Conservation (phyloP, 2,888 invertebrate species). For the Nomada goodeniana region DNA sequence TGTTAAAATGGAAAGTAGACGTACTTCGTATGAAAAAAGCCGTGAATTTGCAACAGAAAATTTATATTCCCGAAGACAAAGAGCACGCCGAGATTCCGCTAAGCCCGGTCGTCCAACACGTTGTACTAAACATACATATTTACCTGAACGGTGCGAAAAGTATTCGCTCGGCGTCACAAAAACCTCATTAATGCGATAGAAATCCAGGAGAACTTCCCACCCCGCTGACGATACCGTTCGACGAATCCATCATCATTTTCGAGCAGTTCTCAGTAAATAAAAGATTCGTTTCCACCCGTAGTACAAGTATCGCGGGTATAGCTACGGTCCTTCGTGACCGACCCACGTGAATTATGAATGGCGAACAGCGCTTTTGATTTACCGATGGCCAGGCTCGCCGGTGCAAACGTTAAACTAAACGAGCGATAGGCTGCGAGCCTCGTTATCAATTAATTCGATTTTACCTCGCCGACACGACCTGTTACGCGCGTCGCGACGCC, state of each 20-base stretch:
- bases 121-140: neutral
- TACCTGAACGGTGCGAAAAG: no score
- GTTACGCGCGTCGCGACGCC: conserved; percentile 31
- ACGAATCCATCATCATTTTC: neutral
- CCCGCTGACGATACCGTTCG: no score
- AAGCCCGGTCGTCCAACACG: neutral
- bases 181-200: no score
- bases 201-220: no score
- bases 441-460: conserved; percentile 21
- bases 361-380: neutral
- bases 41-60: neutral
- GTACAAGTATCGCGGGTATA: neutral
- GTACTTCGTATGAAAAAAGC: neutral
- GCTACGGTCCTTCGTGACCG: neutral
- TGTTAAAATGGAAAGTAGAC: no score
- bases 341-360: neutral
- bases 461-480: conserved; percentile 9
- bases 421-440: no score
- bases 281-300: neutral
- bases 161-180: no score
- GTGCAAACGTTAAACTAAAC: neutral
- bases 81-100: neutral
- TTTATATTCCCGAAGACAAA: neutral
- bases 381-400: neutral
- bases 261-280: no score